Conservation (phyloP, 2,797 vertebrate genomes). For the Mormyrops attenuatus region DNA sequence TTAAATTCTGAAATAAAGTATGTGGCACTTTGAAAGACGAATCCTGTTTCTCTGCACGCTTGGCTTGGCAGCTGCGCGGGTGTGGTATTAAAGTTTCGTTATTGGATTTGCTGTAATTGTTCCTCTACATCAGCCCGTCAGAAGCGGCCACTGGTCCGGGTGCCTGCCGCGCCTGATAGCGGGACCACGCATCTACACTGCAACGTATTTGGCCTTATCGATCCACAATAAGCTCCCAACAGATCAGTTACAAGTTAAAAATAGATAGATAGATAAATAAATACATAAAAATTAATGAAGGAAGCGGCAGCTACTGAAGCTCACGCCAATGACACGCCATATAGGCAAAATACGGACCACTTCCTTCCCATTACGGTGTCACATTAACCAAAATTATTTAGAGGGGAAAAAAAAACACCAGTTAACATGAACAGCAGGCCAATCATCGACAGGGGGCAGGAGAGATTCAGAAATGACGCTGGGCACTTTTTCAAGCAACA, state of each 20-base stretch:
- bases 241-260: not conserved
- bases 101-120: not conserved
- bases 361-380: not conserved
- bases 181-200: not conserved
- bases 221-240: not conserved
- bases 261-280: not conserved
- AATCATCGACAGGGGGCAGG: not conserved
- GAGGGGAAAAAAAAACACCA: not conserved
- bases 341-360: not conserved
- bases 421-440: not conserved
- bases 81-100: not conserved
- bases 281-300: not conserved
- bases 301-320: not conserved
- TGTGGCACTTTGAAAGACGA: not conserved
- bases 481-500: not conserved
- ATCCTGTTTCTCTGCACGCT: not conserved
- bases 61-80: not conserved
- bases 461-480: not conserved
- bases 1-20: not conserved
- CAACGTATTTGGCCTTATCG: not conserved
- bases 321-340: not conserved
- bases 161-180: not conserved
- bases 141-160: not conserved
- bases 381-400: not conserved
- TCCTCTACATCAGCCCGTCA: not conserved